phyloP scores from a whole-genome alignment of 2,888 invertebrate species.

The Punctoribates punctum region DNA sequence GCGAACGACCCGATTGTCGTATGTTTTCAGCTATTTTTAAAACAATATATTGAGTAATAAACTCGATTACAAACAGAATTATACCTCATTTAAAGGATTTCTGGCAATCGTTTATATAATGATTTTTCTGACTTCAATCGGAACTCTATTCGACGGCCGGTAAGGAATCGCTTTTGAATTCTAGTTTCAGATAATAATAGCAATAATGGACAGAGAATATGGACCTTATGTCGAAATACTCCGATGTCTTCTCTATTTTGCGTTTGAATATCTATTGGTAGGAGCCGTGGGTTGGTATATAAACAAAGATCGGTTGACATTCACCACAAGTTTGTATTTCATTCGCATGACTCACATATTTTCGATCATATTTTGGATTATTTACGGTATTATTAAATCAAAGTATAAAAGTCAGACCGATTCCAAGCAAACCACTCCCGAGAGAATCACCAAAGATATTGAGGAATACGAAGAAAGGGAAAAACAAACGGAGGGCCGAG shows the following conservation, averaged over 20 bases:
- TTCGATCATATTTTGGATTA: slow-evolving; percentile 10
- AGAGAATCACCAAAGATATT: background rate
- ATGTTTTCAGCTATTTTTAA: background rate
- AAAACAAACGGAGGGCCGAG: background rate
- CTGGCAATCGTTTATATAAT: background rate
- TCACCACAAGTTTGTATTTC: background rate
- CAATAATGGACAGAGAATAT: background rate
- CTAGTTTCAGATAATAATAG: no score
- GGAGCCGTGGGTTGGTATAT: background rate
- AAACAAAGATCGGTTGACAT: background rate
- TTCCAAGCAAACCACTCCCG: background rate
- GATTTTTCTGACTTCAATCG: background rate
- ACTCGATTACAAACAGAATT: background rate
- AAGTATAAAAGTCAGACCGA: background rate
- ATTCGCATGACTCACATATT: background rate
- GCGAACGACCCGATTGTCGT: background rate
- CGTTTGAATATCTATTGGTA: background rate
- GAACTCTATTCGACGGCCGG: background rate
- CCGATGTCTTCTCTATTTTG: background rate
- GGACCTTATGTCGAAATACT: background rate
- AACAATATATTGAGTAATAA: background rate
- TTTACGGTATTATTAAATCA: background rate
- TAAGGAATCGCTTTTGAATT: no score
- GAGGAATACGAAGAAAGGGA: background rate
- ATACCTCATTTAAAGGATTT: background rate